Conservation (phyloP, 2,888 invertebrate genomes). For the Quadriops clusia region DNA sequence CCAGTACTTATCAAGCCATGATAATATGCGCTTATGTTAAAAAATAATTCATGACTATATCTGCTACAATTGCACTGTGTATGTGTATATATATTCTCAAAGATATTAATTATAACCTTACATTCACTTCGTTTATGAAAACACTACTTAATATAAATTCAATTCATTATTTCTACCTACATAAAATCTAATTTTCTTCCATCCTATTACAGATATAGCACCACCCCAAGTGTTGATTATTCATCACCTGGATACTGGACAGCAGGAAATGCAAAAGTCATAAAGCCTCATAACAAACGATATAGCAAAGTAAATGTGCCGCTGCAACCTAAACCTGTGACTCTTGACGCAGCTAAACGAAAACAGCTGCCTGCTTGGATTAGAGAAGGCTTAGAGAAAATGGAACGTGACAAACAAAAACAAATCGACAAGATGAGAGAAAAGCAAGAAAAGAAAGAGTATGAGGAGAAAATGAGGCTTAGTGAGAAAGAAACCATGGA, state of each 20-base stretch:
- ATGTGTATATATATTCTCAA: too few species aligned
- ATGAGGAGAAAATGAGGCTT: slow-evolving; percentile 40
- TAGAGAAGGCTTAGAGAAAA: slow-evolving; percentile 90
- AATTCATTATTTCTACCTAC: slow-evolving; percentile 1
- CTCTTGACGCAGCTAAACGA: slow-evolving; percentile 71
- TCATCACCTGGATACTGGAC: slow-evolving; percentile 29
- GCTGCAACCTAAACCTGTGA: slow-evolving; percentile 25
- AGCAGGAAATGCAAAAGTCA: slow-evolving; percentile 26
- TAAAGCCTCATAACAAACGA: slow-evolving; percentile 34
- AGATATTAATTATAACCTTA: too few species aligned
- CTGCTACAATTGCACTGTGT: too few species aligned
- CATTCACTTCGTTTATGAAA: background rate
- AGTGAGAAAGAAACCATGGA: slow-evolving; percentile 43
- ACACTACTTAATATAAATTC: background rate
- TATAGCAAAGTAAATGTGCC: slow-evolving; percentile 35
- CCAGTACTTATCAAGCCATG: too few species aligned
- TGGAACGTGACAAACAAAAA: slow-evolving; percentile 86
- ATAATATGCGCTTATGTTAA: too few species aligned
- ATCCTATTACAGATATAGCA: slow-evolving; percentile 17
- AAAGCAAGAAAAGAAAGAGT: slow-evolving; percentile 49
- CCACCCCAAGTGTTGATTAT: slow-evolving; percentile 15
- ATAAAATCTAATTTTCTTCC: slow-evolving; percentile 3
- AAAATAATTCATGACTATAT: too few species aligned
- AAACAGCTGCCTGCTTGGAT: slow-evolving; percentile 96
- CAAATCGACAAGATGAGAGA: slow-evolving; percentile 71